Base-by-base conservation (phyloP, 2,888 invertebrate genomes). In the Sylvicola cinctus region DNA sequence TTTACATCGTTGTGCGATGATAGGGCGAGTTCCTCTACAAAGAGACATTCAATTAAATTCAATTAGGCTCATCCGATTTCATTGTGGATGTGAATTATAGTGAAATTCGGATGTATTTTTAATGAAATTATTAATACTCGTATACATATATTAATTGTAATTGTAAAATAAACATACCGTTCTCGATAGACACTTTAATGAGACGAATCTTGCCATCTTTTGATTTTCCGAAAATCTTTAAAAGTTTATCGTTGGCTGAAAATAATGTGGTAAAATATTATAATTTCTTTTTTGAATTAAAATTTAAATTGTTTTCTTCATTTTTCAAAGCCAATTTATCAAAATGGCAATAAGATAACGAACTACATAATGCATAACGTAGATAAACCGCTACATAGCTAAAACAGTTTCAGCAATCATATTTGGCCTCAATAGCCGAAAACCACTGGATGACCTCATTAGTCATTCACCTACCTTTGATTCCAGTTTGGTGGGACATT, bases 401-500 rank as follows among this genome's bases (percentile, higher is more conserved):
- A 29, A 36, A 34, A 38, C 33, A 36, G 34, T 36, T 33, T 29
- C 35, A 37, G 25, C 34, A 30, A 25, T 7, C 20, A 31, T 3
- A 34, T 37, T 42, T 45, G 42, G 37, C 41, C 42, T 43, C 25
- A 25, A 25, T 11, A 8, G 25, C 25, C 8, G 11, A 11, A 25
- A 11, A 39, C 14, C 28, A 25, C 37, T 11, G 12, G 35, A 37
- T 31, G 40, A 35, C 10, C 26, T 31, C 16, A 29, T 27, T 29
- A 14, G 7, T 25, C 8, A 25, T 39, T 16, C 32, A 38, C 40
- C 44, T 63, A 83, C 84, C 81, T 71, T 74, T 77, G 44, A 87
- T 85, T 53, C 85, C 85, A 12, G 85, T 85, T 66, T 85, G 85
- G 54, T 85, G 85, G 51, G 85, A 85, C 85, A 85, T 85, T 53